Base-by-base conservation (phyloP, 2,797 vertebrate species). In the Aselliscus stoliczkanus region DNA sequence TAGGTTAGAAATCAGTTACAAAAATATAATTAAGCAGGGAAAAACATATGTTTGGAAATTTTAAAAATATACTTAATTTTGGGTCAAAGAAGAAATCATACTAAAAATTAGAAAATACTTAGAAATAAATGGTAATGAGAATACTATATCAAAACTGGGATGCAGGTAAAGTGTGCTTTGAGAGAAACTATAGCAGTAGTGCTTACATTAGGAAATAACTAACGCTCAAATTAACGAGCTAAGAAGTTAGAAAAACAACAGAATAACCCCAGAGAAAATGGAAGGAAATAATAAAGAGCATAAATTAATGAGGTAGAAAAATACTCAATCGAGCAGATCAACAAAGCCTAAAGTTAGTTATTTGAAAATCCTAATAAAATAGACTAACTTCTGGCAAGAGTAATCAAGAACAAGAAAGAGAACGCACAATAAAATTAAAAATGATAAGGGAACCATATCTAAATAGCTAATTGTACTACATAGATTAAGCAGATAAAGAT, bases 231-330 rank as follows among this genome's bases (percentile, higher is more conserved):
- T 82, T 42, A 87, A 64, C 54, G 86, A 93, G 25, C 70, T 90
- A 90, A 92, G 82, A 87, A 83, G 6, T 72, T 95, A 72, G 60
- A 82, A 93, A 94, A 89, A 86, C 50, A 76, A 86, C 18, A 86
- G 56, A 80, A 89, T 80, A 93, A 85, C 64, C 39, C 60, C 54
- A 93, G 85, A 65, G 27, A 87, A 85, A 90, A 70, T 56, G 47
- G 70, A 81, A 90, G 42, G 27, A 89, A 92, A 79, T 93, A 77
- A 47, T 62, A 70, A 89, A 89, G 14, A 79, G 56, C 64, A 93
- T 67, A 93, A 83, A 79, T 67, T 65, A 95, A 73, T 56, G 17
- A 90, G 47, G 29, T 84, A 85, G 54, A 77, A 93, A 80, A 75
- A 76, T 42, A 69, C 83, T 88, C 47, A 64, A 14, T 42, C 90